Conservation (phyloP, 2,797 vertebrate species). For the Chrysocyon brachyurus region DNA sequence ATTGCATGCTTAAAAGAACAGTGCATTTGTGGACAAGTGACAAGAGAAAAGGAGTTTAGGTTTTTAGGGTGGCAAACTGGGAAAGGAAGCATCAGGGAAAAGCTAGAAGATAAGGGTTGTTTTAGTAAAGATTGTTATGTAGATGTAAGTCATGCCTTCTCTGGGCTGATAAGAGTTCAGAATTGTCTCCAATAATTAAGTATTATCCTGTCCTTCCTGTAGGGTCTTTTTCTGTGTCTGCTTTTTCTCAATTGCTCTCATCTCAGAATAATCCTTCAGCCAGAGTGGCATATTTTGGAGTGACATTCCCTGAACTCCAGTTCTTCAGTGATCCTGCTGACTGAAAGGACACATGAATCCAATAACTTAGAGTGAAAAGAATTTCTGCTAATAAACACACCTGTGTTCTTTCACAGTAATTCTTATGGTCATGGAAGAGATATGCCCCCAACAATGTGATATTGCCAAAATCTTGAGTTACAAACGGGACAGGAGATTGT, state of each 20-base stretch:
- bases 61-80: not conserved
- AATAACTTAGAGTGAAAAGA: not conserved
- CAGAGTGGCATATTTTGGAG: not conserved
- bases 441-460: not conserved
- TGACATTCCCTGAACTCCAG: not conserved
- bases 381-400: not conserved
- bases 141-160: not conserved
- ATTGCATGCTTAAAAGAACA: not conserved
- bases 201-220: not conserved
- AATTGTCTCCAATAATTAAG: not conserved
- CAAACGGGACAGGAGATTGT: not conserved
- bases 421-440: not conserved
- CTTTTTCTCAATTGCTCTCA: not conserved
- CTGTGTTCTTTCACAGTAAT: not conserved
- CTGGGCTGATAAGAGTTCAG: not conserved
- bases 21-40: not conserved
- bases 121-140: not conserved
- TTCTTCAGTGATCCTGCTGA: not conserved
- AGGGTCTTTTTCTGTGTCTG: not conserved
- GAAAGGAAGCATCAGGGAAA: not conserved
- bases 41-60: not conserved
- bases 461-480: not conserved
- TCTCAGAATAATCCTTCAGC: not conserved
- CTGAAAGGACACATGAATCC: not conserved
- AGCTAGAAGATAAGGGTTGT: not conserved